Percentiles rank a stretch among this genome's conserved stretches.
phyloP scores from a whole-genome alignment of 2,797 vertebrate genomes.

The Melanotaenia boesemani region DNA sequence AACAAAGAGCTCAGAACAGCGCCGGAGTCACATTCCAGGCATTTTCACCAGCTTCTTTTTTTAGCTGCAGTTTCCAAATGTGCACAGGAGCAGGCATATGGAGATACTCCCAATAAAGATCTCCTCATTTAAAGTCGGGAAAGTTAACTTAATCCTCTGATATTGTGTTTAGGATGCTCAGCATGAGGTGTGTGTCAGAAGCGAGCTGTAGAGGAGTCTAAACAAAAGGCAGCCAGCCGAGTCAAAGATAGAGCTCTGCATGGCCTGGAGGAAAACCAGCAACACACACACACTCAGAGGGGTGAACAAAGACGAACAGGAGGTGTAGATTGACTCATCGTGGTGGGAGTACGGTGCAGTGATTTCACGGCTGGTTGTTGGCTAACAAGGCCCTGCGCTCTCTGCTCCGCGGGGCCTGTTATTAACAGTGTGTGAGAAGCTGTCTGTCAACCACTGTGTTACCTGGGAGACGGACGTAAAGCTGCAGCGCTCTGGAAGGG shows the following conservation, averaged over 20 bases:
- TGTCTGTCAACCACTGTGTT: slow-evolving; percentile 73
- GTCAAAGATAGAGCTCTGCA: slow-evolving; percentile 69
- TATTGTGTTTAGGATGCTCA: slow-evolving; percentile 70
- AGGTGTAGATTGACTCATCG: slow-evolving; percentile 85
- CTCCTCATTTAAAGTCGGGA: slow-evolving; percentile 54
- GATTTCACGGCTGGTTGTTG: slow-evolving; percentile 90
- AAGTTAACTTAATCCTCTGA: slow-evolving; percentile 70
- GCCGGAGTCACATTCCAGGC: slow-evolving; percentile 6
- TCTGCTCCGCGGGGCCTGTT: slow-evolving; percentile 84
- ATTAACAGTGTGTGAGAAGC: slow-evolving; percentile 40
- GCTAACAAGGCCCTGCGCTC: slow-evolving; percentile 86
- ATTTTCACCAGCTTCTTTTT: slow-evolving; percentile 11
- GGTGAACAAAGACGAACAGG: slow-evolving; percentile 70
- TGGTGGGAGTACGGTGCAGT: slow-evolving; percentile 80
- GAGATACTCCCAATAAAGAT: slow-evolving; percentile 43
- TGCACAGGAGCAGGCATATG: slow-evolving; percentile 39
- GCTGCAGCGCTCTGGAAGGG: slow-evolving; percentile 68
- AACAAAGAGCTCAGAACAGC: neutral
- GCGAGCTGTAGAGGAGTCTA: slow-evolving; percentile 60
- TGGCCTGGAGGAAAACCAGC: slow-evolving; percentile 70
- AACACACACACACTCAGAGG: slow-evolving; percentile 41
- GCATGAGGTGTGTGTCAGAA: slow-evolving; percentile 65
- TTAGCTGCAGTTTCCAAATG: slow-evolving; percentile 10
- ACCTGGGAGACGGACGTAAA: slow-evolving; percentile 82
- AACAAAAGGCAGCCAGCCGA: slow-evolving; percentile 69